Base-by-base conservation (phyloP, 2,113 vertebrate species). In the Ceyx margarethae region DNA sequence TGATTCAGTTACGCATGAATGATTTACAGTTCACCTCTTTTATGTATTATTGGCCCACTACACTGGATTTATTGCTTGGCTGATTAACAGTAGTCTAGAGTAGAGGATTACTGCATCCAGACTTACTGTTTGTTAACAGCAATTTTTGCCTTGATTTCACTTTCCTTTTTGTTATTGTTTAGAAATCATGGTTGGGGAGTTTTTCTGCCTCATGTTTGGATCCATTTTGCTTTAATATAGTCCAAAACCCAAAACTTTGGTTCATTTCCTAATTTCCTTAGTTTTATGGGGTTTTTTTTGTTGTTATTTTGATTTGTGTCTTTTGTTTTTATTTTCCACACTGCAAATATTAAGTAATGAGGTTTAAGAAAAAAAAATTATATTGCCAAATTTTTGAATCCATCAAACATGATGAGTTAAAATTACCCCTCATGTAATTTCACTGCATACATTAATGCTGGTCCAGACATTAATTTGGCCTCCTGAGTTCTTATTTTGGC, bases 381-480 rank as follows among this genome's bases (percentile, higher is more conserved):
- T 75, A 93, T 54, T 81, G 61, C 77, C 65, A 69, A 50, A 93
- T 72, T 81, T 78, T 90, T 45, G 65, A 86, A 26, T 65, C 50
- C 25, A 43, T 89, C 50, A 81, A 81, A 73, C 2, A 81, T 81
- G 81, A 81, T 75, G 35, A 86, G 62, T 54, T 78, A 68, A 88
- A 86, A 81, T 81, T 28, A 75, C 5, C 13, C 22, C 69, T 91
- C 4, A 0, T 62, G 71, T 85, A 60, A 60, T 75, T 94, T 89
- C 16, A 21, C 8, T 91, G 45, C 37, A 43, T 81, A 76, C 42
- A 54, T 69, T 90, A 88, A 6, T 35, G 23, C 4, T 85, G 7
- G 62, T 42, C 77, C 78, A 94, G 37, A 84, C 46, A 79, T 87
- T 90, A 84, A 90, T 92, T 69, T 92, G 62, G 17, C 37, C 69